These are phyloP conservation scores for Drosophila ambigua DNA, from an alignment of 1,140 invertebrate species.

Conservation along the genomic window DNA sequence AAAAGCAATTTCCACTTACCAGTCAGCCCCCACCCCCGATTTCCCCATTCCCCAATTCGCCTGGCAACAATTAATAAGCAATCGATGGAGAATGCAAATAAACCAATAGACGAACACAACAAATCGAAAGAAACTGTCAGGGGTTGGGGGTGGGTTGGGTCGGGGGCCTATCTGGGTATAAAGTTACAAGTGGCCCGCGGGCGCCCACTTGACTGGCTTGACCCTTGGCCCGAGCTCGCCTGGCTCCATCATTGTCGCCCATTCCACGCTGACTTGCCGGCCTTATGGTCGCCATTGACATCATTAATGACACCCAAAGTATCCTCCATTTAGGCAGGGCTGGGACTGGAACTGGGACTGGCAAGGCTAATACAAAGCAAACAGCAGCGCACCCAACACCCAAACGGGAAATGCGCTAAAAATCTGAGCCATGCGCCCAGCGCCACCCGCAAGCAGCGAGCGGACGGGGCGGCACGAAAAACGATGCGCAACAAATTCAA, in stretches of 20 bases:
- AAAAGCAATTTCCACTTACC: slow-evolving; percentile 38
- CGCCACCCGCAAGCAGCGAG: not conserved
- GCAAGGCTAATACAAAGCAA: slow-evolving; percentile 55
- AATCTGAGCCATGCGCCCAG: slow-evolving; percentile 20
- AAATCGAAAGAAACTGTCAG: not conserved
- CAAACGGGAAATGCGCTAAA: slow-evolving; percentile 42
- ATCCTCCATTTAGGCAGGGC: slow-evolving; percentile 66
- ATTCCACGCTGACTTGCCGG: slow-evolving; percentile 13
- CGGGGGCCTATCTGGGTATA: not conserved
- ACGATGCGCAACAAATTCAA: slow-evolving; percentile 73
- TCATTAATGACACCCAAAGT: slow-evolving; percentile 78
- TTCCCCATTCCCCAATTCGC: slow-evolving; percentile 24
- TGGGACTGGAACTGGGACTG: slow-evolving; percentile 8
- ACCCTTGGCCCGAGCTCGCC: slow-evolving; percentile 20
- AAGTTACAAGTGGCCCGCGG: slow-evolving; percentile 17
- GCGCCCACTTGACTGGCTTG: not conserved
- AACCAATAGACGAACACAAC: slow-evolving; percentile 10
- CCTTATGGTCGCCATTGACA: slow-evolving; percentile 71
- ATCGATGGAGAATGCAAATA: slow-evolving; percentile 38
- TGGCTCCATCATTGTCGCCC: not conserved
- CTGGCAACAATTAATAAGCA: slow-evolving; percentile 52
- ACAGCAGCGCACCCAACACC: slow-evolving; percentile 23
- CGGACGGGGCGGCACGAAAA: slow-evolving; percentile 5
- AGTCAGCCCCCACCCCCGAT: slow-evolving; percentile 1
- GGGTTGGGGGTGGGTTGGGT: too few species aligned